Base-by-base conservation (phyloP, 2,888 invertebrate genomes). In the Bugulina stolonifera region DNA sequence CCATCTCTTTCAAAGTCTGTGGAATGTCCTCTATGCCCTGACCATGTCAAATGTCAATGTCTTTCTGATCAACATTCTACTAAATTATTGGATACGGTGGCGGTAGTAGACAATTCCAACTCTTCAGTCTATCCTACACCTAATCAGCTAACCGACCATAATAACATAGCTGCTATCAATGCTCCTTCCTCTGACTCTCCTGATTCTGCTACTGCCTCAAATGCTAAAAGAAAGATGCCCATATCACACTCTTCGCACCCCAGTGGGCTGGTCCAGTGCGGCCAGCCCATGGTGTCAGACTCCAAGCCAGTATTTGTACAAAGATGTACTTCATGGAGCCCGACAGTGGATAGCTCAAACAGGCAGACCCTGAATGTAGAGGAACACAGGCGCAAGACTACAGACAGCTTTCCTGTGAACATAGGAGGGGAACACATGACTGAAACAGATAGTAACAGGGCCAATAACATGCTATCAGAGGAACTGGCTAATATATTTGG, bases 401-500 rank as follows among this genome's bases (percentile, higher is more conserved):
- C 64, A 29, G 64, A 64, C 64, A 64, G 64, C 27, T 5, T 64
- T 5, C 64, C 64, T 25, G 29, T 32, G 5, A 32, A 32, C 34
- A 27, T 64, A 3, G 3, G 18, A 5, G 43, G 43, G 43, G 64
- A 64, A 18, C 64, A 64, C 10, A 27, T 64, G 14, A 3, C 32
- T 64, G 64, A 64, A 29, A 32, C 25, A 27, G 64, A 64, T 2
- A 32, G 64, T n/a, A 32, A 27, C 27, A 64, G 27, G n/a, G 34
- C 64, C 32, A 64, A 27, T 32, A 32, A 14, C 18, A 27, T 27
- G 25, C 34, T 64, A 2, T 64, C 64, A 14, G 64, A 27, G 27
- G 32, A 64, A 32, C 32, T 64, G 10, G 64, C 64, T 14, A 22
- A 64, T 32, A 64, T 64, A 32, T 64, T 64, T 64, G 64, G 32